These are phyloP conservation scores for Spinibarbus caldwelli DNA, from an alignment of 2,797 vertebrate genomes.

Conservation along the genomic window DNA sequence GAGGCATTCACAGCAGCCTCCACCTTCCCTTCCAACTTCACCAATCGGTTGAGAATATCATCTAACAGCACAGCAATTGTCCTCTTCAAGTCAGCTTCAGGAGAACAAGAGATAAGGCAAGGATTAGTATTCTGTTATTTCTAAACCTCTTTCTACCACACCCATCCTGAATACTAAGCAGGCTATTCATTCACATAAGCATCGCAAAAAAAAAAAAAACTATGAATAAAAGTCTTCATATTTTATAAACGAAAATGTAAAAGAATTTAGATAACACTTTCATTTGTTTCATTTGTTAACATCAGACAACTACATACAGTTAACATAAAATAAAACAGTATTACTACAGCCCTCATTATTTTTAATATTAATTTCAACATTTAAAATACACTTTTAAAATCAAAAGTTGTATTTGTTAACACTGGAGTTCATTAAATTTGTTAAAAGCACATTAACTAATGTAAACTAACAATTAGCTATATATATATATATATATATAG, in stretches of 20 bases:
- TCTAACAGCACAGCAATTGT: slow-evolving; percentile 97
- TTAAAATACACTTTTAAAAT: too few relatives aligned
- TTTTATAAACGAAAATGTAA: not conserved
- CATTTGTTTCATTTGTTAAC: not conserved
- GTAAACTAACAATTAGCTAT: too few relatives aligned
- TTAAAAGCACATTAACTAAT: too few relatives aligned
- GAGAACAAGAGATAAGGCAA: not conserved
- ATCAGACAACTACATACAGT: not conserved
- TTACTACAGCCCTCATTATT: not conserved
- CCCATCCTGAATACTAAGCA: not conserved
- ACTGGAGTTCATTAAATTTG: too few relatives aligned
- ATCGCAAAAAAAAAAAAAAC: not conserved
- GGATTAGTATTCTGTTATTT: not conserved
- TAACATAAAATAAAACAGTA: not conserved
- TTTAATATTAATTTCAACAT: too few relatives aligned
- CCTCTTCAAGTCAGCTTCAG: slow-evolving; percentile 92
- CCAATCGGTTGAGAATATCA: slow-evolving; percentile 92
- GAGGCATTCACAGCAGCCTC: slow-evolving; percentile 88
- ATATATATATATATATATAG: not conserved
- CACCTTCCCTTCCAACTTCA: slow-evolving; percentile 93
- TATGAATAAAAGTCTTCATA: not conserved
- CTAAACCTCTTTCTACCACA: not conserved
- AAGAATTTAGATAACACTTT: not conserved
- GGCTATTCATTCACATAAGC: not conserved
- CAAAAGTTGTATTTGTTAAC: too few relatives aligned